These are phyloP conservation scores for Tachystola acroxantha DNA, from an alignment of 2,888 invertebrate species.

Conservation along the genomic window DNA sequence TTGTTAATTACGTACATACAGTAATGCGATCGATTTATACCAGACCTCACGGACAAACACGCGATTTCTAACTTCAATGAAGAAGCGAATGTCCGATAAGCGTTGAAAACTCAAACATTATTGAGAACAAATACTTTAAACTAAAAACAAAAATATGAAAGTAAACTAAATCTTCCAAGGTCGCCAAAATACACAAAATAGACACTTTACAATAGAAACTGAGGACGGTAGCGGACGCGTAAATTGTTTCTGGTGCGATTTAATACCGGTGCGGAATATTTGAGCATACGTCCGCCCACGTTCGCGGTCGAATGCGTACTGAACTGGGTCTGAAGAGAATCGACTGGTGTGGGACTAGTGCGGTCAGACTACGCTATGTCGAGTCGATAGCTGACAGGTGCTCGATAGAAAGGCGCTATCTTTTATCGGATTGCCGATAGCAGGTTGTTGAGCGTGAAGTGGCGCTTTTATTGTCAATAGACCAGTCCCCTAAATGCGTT, in stretches of 20 bases:
- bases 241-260: slow-evolving; percentile 33
- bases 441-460: too few relatives aligned
- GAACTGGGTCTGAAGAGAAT: slow-evolving; percentile 19
- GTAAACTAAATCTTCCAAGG: slow-evolving; percentile 25
- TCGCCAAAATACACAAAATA: slow-evolving; percentile 12
- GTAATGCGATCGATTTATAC: slow-evolving; percentile 29
- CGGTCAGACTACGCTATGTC: slow-evolving; percentile 48
- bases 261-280: slow-evolving; percentile 37
- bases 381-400: slow-evolving; percentile 38
- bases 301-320: slow-evolving; percentile 56
- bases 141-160: background rate
- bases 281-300: slow-evolving; percentile 37
- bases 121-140: background rate
- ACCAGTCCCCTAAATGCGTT: too few relatives aligned
- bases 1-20: background rate
- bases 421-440: too few relatives aligned
- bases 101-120: slow-evolving; percentile 2
- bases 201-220: slow-evolving; percentile 35
- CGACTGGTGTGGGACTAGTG: slow-evolving; percentile 52
- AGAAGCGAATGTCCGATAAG: slow-evolving; percentile 25
- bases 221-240: slow-evolving; percentile 61
- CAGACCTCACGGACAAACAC: slow-evolving; percentile 41
- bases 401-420: background rate
- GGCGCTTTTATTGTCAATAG: too few relatives aligned
- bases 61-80: slow-evolving; percentile 27